Conservation (phyloP, 2,797 vertebrate genomes). For the Chaenodraco wilsoni region DNA sequence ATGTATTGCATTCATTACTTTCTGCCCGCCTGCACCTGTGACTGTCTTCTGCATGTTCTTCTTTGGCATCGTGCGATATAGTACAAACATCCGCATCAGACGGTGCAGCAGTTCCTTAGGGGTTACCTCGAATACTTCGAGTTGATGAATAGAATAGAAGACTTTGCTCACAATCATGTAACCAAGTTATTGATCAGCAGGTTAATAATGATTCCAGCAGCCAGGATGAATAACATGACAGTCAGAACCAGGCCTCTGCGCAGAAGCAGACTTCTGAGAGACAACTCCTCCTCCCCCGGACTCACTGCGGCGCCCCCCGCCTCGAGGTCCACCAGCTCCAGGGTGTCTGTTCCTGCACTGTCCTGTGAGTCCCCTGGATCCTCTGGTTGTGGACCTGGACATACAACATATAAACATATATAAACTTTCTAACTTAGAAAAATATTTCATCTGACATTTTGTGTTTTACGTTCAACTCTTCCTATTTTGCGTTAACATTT, state of each 20-base stretch:
- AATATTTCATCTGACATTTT: too few species aligned
- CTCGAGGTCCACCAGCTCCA: slow-evolving; percentile 27
- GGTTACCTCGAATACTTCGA: neutral
- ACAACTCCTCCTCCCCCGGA: neutral
- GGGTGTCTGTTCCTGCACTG: slow-evolving; percentile 31
- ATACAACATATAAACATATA: neutral
- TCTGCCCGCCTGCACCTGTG: slow-evolving; percentile 5
- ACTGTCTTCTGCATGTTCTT: neutral
- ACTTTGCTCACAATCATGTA: slow-evolving; percentile 41
- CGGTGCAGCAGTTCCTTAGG: slow-evolving; percentile 1
- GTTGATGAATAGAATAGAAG: neutral
- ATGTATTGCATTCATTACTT: neutral
- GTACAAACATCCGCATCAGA: slow-evolving; percentile 9
- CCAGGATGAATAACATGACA: slow-evolving; percentile 78
- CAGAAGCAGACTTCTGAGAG: slow-evolving; percentile 69
- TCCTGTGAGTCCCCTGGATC: slow-evolving; percentile 1
- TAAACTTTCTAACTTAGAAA: too few species aligned
- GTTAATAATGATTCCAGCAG: slow-evolving; percentile 80
- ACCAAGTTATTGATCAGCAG: slow-evolving; percentile 59
- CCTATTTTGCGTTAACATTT: too few species aligned
- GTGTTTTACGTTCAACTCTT: too few species aligned
- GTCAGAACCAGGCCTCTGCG: slow-evolving; percentile 71
- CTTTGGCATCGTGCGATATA: neutral
- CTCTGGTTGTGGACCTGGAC: slow-evolving; percentile 30
- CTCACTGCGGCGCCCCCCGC: neutral